Evolutionary conservation across 2,113 vertebrate genomes (phyloP).

Genomic region (Chionis minor): DNA sequence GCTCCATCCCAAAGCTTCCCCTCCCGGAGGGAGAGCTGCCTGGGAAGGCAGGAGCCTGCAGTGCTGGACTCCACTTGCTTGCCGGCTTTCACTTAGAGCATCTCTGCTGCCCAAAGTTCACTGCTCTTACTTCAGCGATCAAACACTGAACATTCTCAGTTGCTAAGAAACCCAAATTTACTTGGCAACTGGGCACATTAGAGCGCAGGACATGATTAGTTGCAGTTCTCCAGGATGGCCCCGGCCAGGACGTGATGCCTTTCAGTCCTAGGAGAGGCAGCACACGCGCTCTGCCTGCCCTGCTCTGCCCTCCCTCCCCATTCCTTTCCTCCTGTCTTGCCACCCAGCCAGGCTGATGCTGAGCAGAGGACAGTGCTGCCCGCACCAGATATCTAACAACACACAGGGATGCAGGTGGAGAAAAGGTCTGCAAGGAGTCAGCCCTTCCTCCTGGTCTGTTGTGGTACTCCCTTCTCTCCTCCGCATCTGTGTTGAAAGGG

Average conservation of each 20-base stretch:
- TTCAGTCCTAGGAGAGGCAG: background rate
- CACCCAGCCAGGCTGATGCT: background rate
- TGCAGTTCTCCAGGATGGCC: background rate
- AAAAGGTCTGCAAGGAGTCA: background rate
- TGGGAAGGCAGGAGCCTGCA: background rate
- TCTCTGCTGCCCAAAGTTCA: background rate
- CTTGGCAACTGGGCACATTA: background rate
- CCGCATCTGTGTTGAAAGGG: background rate
- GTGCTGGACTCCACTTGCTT: background rate
- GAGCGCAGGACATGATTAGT: background rate
- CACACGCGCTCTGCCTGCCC: background rate
- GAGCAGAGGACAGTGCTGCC: background rate
- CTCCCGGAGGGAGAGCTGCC: background rate
- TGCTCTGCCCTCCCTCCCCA: background rate
- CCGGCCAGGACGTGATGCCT: background rate
- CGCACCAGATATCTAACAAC: background rate
- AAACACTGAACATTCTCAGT: background rate
- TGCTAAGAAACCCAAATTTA: background rate
- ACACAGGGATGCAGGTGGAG: background rate
- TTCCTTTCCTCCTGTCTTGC: background rate
- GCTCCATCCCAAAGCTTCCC: background rate
- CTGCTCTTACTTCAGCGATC: background rate
- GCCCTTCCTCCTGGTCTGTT: background rate
- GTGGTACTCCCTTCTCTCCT: background rate
- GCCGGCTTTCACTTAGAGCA: background rate